Evolutionary conservation across 2,888 invertebrate species (phyloP), one percentile per base, ranked within the genome.

Genomic region (Fissipunctia ypsillon): DNA sequence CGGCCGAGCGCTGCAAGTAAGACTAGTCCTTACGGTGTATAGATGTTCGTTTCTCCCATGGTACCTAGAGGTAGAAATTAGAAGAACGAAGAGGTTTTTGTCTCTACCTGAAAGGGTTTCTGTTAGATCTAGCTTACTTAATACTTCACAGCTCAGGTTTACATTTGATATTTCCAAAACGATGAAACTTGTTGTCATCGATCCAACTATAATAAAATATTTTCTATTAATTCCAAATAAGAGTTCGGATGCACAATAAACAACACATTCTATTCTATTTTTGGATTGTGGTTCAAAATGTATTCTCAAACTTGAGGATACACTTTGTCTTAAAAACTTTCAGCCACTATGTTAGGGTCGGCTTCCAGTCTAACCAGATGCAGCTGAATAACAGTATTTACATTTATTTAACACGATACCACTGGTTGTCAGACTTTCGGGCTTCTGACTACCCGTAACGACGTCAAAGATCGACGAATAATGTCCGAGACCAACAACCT

Each of bases 311-410:
- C 3, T 52, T n/a, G 4, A 48, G 0, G 14, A 25, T 43, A 28
- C 57, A 35, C 19, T 52, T 57, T 4, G 25, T 19, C 3, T 41
- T 52, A 22, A 45, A 78, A 48, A 66, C 35, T 56, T 50, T 57
- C 9, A 52, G 25, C 25, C 25, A 67, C 9, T 38, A 38, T 38
- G 38, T 38, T 38, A 9, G 38, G 9, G 7, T 38, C 38, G 38
- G 38, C 38, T 38, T 38, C 9, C 9, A 38, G 38, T 38, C 41
- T 12, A 41, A 41, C 41, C 12, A 2, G 41, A 41, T 41, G 12
- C 12, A 41, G 2, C 41, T 12, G 3, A 12, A 41, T 38, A 38
- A 1, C 38, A 38, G 38, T 38, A 38, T 38, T 38, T 35, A 35
- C 35, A 3, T 38, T n/a, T n/a, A n/a, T n/a, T n/a, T 38, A 38